A percentile compares a stretch with the other conserved stretches of the same genome.
phyloP scores from a whole-genome alignment of 2,797 vertebrate genomes.

The Trematocara caparti region DNA sequence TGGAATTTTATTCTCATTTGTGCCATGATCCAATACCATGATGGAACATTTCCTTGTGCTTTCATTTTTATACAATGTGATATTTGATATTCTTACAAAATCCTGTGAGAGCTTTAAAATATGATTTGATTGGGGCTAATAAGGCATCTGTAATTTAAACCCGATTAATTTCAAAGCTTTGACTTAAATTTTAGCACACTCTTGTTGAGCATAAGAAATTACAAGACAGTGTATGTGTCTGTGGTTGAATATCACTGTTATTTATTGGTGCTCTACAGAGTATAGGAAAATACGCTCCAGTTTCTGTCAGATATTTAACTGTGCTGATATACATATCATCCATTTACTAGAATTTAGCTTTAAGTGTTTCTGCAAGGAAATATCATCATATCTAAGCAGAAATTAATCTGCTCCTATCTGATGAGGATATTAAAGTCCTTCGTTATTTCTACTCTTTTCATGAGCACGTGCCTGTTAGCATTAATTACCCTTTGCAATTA shows the following conservation, averaged over 20 bases:
- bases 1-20: slow-evolving; percentile 6
- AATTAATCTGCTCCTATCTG: slow-evolving; percentile 26
- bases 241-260: neutral
- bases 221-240: neutral
- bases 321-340: neutral
- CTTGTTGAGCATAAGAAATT: neutral
- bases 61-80: neutral
- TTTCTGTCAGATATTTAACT: neutral
- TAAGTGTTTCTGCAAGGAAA: neutral
- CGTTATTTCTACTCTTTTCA: slow-evolving; percentile 28
- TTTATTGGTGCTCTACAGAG: neutral
- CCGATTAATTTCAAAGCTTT: neutral
- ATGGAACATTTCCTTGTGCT: neutral
- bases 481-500: slow-evolving; percentile 58
- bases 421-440: slow-evolving; percentile 25
- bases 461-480: slow-evolving; percentile 18
- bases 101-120: neutral
- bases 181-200: neutral
- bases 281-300: neutral
- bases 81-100: neutral
- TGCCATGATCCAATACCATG: neutral
- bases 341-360: neutral
- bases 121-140: neutral
- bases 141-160: neutral
- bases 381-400: slow-evolving; percentile 8